Percentiles rank a stretch among this genome's conserved stretches.
Evolutionary conservation across 2,797 vertebrate genomes (phyloP).

Genomic region (Galaxias olidus): DNA sequence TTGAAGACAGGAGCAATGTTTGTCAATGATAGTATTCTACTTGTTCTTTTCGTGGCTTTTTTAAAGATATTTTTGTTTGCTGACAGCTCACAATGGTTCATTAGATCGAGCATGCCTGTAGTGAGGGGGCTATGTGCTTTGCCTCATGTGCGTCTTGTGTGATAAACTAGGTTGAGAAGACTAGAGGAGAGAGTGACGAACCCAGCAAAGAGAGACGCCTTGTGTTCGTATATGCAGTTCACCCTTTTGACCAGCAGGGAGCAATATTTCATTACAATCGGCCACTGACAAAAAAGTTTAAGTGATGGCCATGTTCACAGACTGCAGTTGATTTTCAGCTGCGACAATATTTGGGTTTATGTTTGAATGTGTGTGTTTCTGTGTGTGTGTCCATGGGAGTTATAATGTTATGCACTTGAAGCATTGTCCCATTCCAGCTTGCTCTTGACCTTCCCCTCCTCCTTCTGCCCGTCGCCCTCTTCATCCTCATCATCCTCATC

Average conservation of each 20-base stretch:
- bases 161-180: too few relatives aligned
- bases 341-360: constrained; percentile 32
- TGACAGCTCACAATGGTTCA: too few relatives aligned
- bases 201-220: too few relatives aligned
- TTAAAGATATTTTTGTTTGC: too few relatives aligned
- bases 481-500: constrained; percentile 80
- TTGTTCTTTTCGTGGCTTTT: too few relatives aligned
- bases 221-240: constrained; percentile 35
- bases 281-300: constrained; percentile 22
- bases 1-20: too few relatives aligned
- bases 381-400: background rate
- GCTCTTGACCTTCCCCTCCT: constrained; percentile 69
- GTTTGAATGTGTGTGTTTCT: background rate
- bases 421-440: constrained; percentile 91
- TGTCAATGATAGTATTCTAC: too few relatives aligned
- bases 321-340: constrained; percentile 63
- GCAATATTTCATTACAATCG: constrained; percentile 54
- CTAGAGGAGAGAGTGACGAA: too few relatives aligned
- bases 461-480: too few relatives aligned
- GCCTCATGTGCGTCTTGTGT: too few relatives aligned
- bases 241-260: constrained; percentile 67
- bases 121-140: too few relatives aligned
- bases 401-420: constrained; percentile 79
- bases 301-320: constrained; percentile 60
- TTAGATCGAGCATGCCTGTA: too few relatives aligned